Conservation (phyloP, 2,888 invertebrate genomes). For the Aphodius granarius region DNA sequence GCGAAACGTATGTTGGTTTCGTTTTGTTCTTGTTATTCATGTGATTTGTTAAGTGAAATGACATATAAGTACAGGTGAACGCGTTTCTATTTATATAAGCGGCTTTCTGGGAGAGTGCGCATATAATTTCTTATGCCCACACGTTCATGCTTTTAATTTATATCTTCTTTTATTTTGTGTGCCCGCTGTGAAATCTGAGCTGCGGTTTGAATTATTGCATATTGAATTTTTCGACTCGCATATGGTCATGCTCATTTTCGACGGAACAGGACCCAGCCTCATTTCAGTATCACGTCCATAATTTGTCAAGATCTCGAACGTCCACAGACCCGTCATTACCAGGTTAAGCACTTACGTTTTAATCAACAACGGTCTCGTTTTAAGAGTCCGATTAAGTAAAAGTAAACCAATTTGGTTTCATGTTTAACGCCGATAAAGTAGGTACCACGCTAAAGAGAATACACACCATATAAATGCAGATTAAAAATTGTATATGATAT, state of each 20-base stretch:
- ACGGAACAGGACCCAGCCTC: neutral
- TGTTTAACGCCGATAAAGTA: neutral
- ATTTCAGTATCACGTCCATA: neutral
- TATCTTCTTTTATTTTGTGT: conserved; percentile 1
- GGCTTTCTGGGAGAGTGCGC: neutral
- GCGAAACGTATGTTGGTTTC: neutral
- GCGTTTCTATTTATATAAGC: neutral
- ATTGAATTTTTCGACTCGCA: conserved; percentile 1
- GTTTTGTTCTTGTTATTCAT: neutral
- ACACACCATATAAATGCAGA: neutral
- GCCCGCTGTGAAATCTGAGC: neutral
- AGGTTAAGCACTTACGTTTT: neutral
- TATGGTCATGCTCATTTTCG: neutral
- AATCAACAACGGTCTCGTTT: neutral
- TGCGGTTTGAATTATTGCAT: conserved; percentile 9
- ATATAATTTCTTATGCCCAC: neutral
- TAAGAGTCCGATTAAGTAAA: neutral
- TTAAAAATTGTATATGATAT: neutral
- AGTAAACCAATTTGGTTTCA: neutral
- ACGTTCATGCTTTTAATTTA: conserved; percentile 4
- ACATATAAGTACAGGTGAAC: neutral
- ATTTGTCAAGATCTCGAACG: neutral
- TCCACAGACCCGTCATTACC: neutral
- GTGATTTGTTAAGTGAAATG: neutral
- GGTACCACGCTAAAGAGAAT: neutral